A percentile compares a stretch with the other conserved stretches of the same genome.
Evolutionary conservation across 2,888 invertebrate genomes (phyloP).

Genomic region (Timandra comae): DNA sequence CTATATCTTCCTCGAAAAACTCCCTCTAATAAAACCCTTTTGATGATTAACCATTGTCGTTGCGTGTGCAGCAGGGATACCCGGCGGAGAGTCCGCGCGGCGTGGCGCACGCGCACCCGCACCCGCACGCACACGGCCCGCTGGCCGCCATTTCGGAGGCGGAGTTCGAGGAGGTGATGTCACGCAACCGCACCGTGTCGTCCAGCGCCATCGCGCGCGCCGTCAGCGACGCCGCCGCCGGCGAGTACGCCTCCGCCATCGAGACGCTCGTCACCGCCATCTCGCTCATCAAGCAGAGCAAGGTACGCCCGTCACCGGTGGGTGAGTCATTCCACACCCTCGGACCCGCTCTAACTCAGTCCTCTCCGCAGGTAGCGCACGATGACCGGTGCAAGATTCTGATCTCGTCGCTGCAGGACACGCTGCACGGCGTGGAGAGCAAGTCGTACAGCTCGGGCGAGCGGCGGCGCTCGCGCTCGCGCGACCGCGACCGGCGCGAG

Average conservation of each 20-base stretch:
- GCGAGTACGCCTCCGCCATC: slow-evolving; percentile 98
- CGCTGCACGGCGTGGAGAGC: slow-evolving; percentile 96
- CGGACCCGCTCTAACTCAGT: no score
- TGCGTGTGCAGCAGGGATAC: slow-evolving; percentile 23
- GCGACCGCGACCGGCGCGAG: slow-evolving; percentile 50
- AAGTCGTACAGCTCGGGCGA: slow-evolving; percentile 91
- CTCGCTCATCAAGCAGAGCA: slow-evolving; percentile 98
- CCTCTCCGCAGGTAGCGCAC: slow-evolving; percentile 80
- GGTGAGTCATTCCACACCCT: no score
- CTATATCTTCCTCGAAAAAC: no score
- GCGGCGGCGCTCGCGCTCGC: slow-evolving; percentile 65
- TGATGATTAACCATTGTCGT: no score
- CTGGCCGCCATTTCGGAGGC: slow-evolving; percentile 84
- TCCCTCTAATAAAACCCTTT: no score
- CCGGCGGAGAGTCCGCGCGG: slow-evolving; percentile 23
- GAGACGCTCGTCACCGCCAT: slow-evolving; percentile 99
- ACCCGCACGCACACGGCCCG: slow-evolving; percentile 33
- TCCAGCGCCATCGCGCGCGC: slow-evolving; percentile 98
- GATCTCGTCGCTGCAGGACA: slow-evolving; percentile 97
- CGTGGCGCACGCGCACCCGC: slow-evolving; percentile 30
- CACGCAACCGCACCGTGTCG: slow-evolving; percentile 96
- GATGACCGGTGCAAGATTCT: slow-evolving; percentile 99
- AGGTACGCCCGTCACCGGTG: slow-evolving; percentile 73
- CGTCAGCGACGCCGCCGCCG: slow-evolving; percentile 97
- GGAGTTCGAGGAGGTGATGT: slow-evolving; percentile 98